A percentile compares a stretch with the other conserved stretches of the same genome.
phyloP scores from a whole-genome alignment of 1,140 invertebrate genomes.

The Agrypnia vestita region DNA sequence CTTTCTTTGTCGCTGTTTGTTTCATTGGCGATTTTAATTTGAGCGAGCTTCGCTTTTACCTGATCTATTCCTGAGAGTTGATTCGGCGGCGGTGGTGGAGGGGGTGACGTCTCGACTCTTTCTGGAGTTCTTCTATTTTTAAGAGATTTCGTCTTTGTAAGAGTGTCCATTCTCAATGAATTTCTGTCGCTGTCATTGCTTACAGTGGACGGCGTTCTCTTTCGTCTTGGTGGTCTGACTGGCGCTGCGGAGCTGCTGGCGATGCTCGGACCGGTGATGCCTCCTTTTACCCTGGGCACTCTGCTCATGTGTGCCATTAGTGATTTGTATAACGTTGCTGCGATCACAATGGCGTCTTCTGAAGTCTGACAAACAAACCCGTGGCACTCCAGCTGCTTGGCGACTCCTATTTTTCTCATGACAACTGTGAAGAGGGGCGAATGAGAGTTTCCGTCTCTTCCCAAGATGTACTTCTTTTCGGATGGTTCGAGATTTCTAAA shows the following conservation, averaged over 20 bases:
- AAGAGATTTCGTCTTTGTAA: conserved; percentile 61
- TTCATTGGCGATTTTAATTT: conserved; percentile 66
- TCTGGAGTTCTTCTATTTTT: conserved; percentile 65
- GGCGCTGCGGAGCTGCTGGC: conserved; percentile 74
- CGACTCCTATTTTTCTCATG: conserved; percentile 86
- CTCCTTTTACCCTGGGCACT: conserved; percentile 78
- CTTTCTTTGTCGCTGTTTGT: conserved; percentile 63
- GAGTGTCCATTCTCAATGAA: conserved; percentile 44
- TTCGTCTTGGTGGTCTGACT: conserved; percentile 75
- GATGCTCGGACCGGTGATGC: conserved; percentile 80
- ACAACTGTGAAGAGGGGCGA: conserved; percentile 93
- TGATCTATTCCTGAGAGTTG: conserved; percentile 72
- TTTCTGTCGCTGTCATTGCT: conserved; percentile 74
- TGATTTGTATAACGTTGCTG: conserved; percentile 90
- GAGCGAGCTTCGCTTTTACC: conserved; percentile 74
- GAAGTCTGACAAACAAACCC: conserved; percentile 90
- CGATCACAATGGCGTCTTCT: conserved; percentile 92
- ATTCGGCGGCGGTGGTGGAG: conserved; percentile 64
- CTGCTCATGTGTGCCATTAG: conserved; percentile 85
- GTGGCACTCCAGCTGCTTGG: conserved; percentile 89
- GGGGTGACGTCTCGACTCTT: conserved; percentile 64
- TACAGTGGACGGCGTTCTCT: conserved; percentile 74
- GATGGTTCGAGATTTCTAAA: conserved; percentile 74
- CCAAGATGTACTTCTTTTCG: conserved; percentile 74
- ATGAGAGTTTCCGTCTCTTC: conserved; percentile 76